A percentile compares a stretch with the other conserved stretches of the same genome.
Evolutionary conservation across 2,888 invertebrate genomes (phyloP).

Genomic region (Pterostichus madidus): DNA sequence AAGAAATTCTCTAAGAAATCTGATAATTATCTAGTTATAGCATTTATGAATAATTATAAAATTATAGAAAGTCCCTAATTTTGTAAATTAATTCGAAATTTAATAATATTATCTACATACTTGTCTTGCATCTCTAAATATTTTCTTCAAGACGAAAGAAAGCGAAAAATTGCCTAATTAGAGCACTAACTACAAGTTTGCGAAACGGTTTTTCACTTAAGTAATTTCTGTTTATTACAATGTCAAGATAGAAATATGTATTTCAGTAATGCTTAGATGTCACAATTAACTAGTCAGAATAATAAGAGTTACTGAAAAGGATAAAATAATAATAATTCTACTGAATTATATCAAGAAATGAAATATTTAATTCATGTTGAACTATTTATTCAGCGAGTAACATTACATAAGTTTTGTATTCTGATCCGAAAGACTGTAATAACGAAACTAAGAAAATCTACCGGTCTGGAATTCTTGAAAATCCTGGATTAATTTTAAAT

Average conservation of each 20-base stretch:
- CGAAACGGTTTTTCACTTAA: constrained; percentile 40
- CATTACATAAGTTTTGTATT: neutral
- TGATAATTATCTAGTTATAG: neutral
- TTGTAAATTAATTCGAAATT: constrained; percentile 45
- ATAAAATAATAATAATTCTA: neutral
- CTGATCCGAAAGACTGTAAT: too few species aligned
- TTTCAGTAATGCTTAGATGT: constrained; percentile 29
- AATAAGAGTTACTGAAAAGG: neutral
- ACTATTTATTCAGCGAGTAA: neutral
- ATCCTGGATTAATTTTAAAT: too few species aligned
- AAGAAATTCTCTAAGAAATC: constrained; percentile 13
- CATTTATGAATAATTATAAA: constrained; percentile 33
- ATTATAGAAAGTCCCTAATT: constrained; percentile 41
- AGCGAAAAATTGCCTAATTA: constrained; percentile 55
- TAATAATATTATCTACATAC: constrained; percentile 13
- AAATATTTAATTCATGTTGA: too few species aligned
- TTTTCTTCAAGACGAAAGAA: constrained; percentile 45
- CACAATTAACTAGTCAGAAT: constrained; percentile 39
- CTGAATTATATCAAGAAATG: neutral
- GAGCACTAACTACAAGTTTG: constrained; percentile 26
- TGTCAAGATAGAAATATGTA: constrained; percentile 34
- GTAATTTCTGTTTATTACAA: constrained; percentile 37
- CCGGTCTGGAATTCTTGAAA: too few species aligned
- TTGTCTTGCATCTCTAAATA: constrained; percentile 10
- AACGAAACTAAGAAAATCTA: too few species aligned